phyloP scores from a whole-genome alignment of 2,888 invertebrate genomes.

The Cepaea hortensis region DNA sequence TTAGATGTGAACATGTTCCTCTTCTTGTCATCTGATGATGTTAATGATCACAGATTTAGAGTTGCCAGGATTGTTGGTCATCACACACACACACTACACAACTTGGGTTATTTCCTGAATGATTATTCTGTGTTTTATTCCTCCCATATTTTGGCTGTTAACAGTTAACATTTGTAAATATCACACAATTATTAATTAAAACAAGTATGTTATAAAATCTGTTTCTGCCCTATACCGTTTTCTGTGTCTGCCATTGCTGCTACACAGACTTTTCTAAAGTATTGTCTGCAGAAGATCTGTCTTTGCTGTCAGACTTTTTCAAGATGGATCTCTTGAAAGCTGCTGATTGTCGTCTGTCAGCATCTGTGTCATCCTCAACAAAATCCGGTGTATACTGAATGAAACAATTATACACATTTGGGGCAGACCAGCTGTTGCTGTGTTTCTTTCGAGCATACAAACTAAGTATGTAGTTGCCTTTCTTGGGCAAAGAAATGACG shows the following conservation, averaged over 20 bases:
- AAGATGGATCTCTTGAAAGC: conserved; percentile 54
- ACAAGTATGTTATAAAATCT: too few species aligned
- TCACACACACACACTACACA: too few species aligned
- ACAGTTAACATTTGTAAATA: too few species aligned
- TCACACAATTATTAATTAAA: too few species aligned
- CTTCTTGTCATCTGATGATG: too few species aligned
- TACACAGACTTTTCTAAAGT: conserved; percentile 47
- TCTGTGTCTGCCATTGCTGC: neutral
- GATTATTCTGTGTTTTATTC: too few species aligned
- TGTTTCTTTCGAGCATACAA: conserved; percentile 70
- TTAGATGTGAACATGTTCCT: too few species aligned
- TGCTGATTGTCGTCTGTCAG: conserved; percentile 8
- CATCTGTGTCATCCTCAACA: conserved; percentile 27
- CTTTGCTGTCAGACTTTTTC: conserved; percentile 56
- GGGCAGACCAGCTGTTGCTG: conserved; percentile 64
- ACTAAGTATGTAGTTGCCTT: conserved; percentile 73
- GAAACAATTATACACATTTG: conserved; percentile 73
- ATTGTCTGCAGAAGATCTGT: conserved; percentile 47
- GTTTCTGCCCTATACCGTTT: too few species aligned
- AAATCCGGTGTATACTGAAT: conserved; percentile 59
- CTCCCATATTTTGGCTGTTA: too few species aligned
- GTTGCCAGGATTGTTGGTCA: too few species aligned
- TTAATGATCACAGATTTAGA: too few species aligned
- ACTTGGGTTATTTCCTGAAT: too few species aligned
- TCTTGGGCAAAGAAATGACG: conserved; percentile 62